phyloP scores from a whole-genome alignment of 1,140 invertebrate genomes.

The Nixonia krombeini region DNA sequence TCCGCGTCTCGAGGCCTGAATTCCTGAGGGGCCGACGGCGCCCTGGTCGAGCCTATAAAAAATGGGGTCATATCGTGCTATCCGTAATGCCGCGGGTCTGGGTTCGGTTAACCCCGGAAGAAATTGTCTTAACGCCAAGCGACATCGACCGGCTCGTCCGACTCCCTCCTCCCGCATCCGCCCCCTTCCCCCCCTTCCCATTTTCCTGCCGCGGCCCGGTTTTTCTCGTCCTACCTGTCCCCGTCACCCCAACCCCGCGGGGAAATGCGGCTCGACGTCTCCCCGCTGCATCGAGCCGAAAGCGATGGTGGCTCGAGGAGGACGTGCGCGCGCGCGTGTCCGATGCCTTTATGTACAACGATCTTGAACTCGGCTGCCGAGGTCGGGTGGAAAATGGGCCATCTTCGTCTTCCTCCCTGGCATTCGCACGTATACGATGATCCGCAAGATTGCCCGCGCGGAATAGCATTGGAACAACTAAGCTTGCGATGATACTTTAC shows the following conservation, averaged over 20 bases:
- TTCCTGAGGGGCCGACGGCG: conserved; percentile 45
- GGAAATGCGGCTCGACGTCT: conserved; percentile 30
- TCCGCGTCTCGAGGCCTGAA: conserved; percentile 31
- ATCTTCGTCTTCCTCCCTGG: conserved; percentile 5
- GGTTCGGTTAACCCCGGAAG: conserved; percentile 26
- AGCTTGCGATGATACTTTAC: background rate
- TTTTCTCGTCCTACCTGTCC: too few species aligned
- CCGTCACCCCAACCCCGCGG: too few species aligned
- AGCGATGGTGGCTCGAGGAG: conserved; percentile 22
- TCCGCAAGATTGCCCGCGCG: conserved; percentile 5
- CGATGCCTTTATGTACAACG: conserved; percentile 34
- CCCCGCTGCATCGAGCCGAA: conserved; percentile 38
- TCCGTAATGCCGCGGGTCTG: conserved; percentile 30
- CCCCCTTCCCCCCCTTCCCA: conserved; percentile 17
- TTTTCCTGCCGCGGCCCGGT: conserved; percentile 4
- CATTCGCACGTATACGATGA: conserved; percentile 5
- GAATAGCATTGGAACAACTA: conserved; percentile 28
- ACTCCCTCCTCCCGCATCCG: conserved; percentile 19
- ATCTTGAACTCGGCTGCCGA: conserved; percentile 5
- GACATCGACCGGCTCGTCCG: conserved; percentile 36
- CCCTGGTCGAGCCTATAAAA: conserved; percentile 51
- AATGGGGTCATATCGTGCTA: conserved; percentile 45
- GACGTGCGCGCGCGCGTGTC: conserved; percentile 15
- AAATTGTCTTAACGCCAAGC: conserved; percentile 55
- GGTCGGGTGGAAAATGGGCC: conserved; percentile 27